A percentile compares a stretch with the other conserved stretches of the same genome.
These are phyloP conservation scores for Salticus scenicus DNA, from an alignment of 2,888 invertebrate species.

Conservation along the genomic window DNA sequence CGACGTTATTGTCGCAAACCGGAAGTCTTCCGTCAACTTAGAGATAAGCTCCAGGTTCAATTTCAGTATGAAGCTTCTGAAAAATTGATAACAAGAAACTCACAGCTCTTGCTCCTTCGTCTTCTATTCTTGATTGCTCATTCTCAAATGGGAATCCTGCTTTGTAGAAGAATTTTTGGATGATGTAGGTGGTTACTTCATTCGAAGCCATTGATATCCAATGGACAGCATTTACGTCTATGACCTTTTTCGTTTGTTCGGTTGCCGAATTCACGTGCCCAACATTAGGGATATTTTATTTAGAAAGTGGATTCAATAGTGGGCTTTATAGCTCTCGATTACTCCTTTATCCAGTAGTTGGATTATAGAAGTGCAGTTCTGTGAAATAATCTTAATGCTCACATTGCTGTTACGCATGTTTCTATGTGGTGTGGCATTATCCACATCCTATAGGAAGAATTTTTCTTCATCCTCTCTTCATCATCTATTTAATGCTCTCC, in stretches of 20 bases:
- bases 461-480: not conserved
- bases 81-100: too few relatives aligned
- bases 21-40: not conserved
- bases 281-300: not conserved
- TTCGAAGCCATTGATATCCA: not conserved
- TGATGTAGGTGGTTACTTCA: not conserved
- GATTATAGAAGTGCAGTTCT: not conserved
- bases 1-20: not conserved
- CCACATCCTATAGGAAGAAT: not conserved
- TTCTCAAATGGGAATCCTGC: not conserved
- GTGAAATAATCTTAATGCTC: not conserved
- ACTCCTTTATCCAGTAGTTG: not conserved
- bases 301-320: not conserved
- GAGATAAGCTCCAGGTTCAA: not conserved
- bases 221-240: not conserved
- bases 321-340: not conserved
- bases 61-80: too few relatives aligned
- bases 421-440: not conserved
- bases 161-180: not conserved
- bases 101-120: not conserved
- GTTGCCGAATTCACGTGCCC: not conserved
- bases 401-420: not conserved
- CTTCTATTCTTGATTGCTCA: not conserved
- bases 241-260: not conserved
- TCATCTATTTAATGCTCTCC: not conserved